Conservation (phyloP, 2,113 vertebrate genomes). For the Scomber japonicus region DNA sequence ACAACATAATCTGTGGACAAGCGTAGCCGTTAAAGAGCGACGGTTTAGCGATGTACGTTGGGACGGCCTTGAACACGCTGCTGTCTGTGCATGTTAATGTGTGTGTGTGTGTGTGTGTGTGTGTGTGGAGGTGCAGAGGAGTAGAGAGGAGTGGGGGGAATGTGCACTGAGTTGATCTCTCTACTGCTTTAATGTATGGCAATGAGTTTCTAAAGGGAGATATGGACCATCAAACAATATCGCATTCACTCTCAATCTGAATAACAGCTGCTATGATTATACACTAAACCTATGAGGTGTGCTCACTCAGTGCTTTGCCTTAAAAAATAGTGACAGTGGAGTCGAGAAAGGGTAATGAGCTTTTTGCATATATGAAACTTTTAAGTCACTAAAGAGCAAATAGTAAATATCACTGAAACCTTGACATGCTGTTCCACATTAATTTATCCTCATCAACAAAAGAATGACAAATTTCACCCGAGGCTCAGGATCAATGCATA, state of each 20-base stretch:
- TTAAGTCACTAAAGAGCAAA: not conserved
- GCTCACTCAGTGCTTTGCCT: not conserved
- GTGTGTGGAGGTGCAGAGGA: not conserved
- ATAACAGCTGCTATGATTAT: slow-evolving; percentile 16
- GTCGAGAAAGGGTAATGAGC: not conserved
- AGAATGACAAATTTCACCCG: slow-evolving; percentile 42
- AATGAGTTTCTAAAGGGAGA: slow-evolving; percentile 21
- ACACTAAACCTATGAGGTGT: slow-evolving; percentile 25
- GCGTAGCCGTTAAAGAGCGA: slow-evolving; percentile 15
- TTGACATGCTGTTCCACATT: not conserved
- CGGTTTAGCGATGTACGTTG: not conserved
- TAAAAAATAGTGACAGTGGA: slow-evolving; percentile 1
- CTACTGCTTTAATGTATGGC: not conserved
- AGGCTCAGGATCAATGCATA: slow-evolving; percentile 66
- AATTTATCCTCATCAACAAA: slow-evolving; percentile 54
- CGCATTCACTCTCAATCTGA: not conserved
- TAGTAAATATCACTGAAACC: not conserved
- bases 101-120: slow-evolving; percentile 3
- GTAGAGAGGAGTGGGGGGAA: not conserved
- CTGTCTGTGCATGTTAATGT: slow-evolving; percentile 35
- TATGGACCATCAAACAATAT: slow-evolving; percentile 35
- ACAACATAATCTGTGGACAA: slow-evolving; percentile 43
- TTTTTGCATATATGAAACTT: not conserved
- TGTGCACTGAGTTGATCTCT: not conserved
- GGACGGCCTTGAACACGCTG: slow-evolving; percentile 36